Conservation (phyloP, 2,797 vertebrate genomes). For the Hippoglossus hippoglossus region DNA sequence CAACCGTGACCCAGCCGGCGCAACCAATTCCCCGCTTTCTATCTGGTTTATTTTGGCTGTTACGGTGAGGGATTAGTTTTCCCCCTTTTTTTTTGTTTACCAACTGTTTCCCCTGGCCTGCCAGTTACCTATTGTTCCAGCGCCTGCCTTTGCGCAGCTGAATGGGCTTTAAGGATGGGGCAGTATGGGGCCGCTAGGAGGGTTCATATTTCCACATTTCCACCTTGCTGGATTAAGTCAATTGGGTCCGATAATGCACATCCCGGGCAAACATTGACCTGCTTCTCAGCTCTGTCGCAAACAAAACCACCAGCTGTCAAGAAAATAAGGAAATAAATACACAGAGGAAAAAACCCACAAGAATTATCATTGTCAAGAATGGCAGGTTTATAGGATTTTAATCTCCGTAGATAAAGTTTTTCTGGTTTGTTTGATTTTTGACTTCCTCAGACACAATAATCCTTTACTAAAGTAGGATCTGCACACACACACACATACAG, state of each 20-base stretch:
- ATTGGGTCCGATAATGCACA: constrained; percentile 66
- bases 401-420: neutral
- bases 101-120: constrained; percentile 33
- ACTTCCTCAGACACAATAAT: constrained; percentile 36
- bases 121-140: constrained; percentile 52
- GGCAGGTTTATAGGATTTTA: constrained; percentile 27
- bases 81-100: constrained; percentile 33
- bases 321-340: constrained; percentile 21
- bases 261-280: constrained; percentile 63
- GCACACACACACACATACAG: neutral
- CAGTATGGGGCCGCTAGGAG: constrained; percentile 18
- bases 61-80: constrained; percentile 5
- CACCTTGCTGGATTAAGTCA: constrained; percentile 72
- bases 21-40: constrained; percentile 45
- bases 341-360: constrained; percentile 3
- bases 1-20: constrained; percentile 34
- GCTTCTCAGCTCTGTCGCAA: constrained; percentile 53
- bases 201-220: constrained; percentile 68
- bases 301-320: constrained; percentile 49
- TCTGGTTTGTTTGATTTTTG: constrained; percentile 44
- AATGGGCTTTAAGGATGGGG: constrained; percentile 45
- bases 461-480: neutral
- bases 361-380: constrained; percentile 15
- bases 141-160: constrained; percentile 44
- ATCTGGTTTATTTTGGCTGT: constrained; percentile 51